Conservation (phyloP, 2,797 vertebrate genomes). For the Danionella dracula region DNA sequence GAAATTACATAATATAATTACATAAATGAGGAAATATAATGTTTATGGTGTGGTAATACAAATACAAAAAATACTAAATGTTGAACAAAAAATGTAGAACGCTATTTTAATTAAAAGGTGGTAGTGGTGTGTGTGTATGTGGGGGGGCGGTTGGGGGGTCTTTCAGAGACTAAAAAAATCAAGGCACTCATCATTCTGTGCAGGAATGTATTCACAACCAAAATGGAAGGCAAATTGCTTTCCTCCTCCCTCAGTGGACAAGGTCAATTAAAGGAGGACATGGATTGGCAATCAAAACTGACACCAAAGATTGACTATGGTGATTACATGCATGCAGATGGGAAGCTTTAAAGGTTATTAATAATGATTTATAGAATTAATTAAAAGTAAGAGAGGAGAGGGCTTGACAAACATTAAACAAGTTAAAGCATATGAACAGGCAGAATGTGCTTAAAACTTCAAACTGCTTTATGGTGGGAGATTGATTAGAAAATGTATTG, state of each 20-base stretch:
- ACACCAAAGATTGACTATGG: conserved; percentile 75
- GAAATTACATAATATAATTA: no score
- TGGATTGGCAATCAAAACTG: conserved; percentile 77
- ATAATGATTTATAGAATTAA: conserved; percentile 81
- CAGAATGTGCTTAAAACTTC: conserved; percentile 47
- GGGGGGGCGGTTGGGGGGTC: no score
- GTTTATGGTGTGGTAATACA: no score
- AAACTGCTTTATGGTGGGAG: conserved; percentile 34
- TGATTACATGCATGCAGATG: conserved; percentile 75
- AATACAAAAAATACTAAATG: no score
- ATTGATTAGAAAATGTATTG: not conserved
- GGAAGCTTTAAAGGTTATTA: conserved; percentile 77
- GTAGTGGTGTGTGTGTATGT: no score
- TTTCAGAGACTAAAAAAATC: no score
- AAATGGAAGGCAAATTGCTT: conserved; percentile 65
- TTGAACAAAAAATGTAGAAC: no score
- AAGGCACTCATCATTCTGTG: conserved; percentile 63
- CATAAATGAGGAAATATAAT: no score
- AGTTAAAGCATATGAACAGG: conserved; percentile 58
- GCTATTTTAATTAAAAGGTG: no score
- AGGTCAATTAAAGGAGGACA: conserved; percentile 77
- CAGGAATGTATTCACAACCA: conserved; percentile 60
- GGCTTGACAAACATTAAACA: conserved; percentile 68
- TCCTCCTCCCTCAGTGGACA: conserved; percentile 67
- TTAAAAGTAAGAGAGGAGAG: conserved; percentile 70